Evolutionary conservation across 2,888 invertebrate genomes (phyloP), one percentile per base, ranked within the genome.

Genomic region (Diadromus collaris): DNA sequence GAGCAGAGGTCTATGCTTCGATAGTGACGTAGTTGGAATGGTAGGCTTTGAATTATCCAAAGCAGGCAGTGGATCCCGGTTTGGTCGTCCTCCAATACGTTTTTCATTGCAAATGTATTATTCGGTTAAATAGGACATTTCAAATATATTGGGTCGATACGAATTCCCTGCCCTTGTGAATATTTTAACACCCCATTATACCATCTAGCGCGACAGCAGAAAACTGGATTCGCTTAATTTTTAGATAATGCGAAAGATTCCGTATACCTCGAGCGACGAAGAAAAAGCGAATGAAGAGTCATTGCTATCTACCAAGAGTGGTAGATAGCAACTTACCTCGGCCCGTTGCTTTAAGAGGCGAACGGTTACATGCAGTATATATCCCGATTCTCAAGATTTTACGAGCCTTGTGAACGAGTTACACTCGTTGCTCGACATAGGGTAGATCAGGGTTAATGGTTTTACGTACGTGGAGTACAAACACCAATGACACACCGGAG

Each of bases 21-120:
- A 51, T 19, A n/a, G 51, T 60, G 60, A 73, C 51, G 48, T 16
- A 41, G 24, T 24, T 34, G 24, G 68, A 65, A 75, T 68, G 51
- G 61, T 61, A 38, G 67, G 51, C 9, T 48, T 32, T 54, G 63
- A 63, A 75, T 69, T 56, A 69, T 75, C 41, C 19, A 46, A 75
- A 69, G 44, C 41, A 27, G 38, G 27, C 41, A 48, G 29, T n/a
- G n/a, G 56, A 21, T 56, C 29, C 27, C 7, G 19, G 16, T 4
- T 34, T 29, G 5, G 32, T 44, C n/a, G 27, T 46, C 32, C n/a
- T 29, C 16, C 16, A 2, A 54, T 13, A 24, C 27, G n/a, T 13
- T 27, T 21, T 54, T 51, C 24, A 32, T 9, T 51, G 24, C 54
- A 34, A 67, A 54, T 7, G 51, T 51, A 54, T 67, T 24, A 67